Evolutionary conservation across 2,797 vertebrate genomes (phyloP), one percentile per base, ranked within the genome.

Genomic region (Esox masquinongy): DNA sequence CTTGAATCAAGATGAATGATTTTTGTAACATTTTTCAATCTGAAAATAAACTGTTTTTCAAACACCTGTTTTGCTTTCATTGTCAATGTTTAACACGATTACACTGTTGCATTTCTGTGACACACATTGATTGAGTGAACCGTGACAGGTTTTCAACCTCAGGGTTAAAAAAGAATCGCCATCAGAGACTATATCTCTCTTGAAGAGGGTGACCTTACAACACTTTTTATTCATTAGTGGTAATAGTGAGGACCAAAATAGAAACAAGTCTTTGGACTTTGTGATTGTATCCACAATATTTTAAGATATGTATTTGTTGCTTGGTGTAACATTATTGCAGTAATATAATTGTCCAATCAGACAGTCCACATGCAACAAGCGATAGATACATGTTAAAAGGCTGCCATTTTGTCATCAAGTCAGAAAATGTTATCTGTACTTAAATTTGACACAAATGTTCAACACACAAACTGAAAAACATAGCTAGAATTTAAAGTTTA

Each of bases 1-100:
- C 85, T 90, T 88, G 77, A 91, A 89, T 83, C 79, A 91, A 90
- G 87, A 91, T 82, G 67, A 69, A 0, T 72, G 15, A 77, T 82
- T 86, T 86, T 86, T 81, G 79, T 43, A 79, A 66, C 15, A 73
- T 31, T 39, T 22, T 83, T 78, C 74, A 77, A 70, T 39, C 61
- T 86, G 82, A 87, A 77, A 89, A 88, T 66, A 80, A 86, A 68
- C 34, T 3, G 80, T 83, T 92, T 90, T 90, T 88, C 29, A 70
- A 84, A 3, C 61, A 77, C 59, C 2, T 31, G 24, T 74, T 56
- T 74, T 79, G 68, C 71, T 74, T 75, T 66, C 63, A 7, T 34
- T 12, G 64, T 72, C 29, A 43, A 70, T 71, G 63, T 24, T 16
- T 70, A 17, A 16, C 50, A 53, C 5, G 36, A 26, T 17, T 19